A percentile compares a stretch with the other conserved stretches of the same genome.
Conservation (phyloP, 1,140 invertebrate species). For the Laodelphax striatellus region DNA sequence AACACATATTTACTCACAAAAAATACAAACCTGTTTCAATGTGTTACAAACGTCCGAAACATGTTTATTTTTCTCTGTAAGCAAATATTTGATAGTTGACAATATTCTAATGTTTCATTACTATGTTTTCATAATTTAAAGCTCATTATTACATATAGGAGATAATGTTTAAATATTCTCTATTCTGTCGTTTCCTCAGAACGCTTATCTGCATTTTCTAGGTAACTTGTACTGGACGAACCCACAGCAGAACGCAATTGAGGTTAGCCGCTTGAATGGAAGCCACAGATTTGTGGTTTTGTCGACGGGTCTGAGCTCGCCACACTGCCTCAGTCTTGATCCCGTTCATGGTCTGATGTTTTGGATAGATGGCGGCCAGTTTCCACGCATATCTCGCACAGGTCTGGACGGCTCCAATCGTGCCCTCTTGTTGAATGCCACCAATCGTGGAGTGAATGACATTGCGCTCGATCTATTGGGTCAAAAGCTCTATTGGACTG, state of each 20-base stretch:
- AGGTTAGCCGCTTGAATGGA: slow-evolving; percentile 39
- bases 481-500: slow-evolving; percentile 73
- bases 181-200: too few relatives aligned
- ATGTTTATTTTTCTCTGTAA: too few relatives aligned
- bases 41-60: too few relatives aligned
- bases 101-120: too few relatives aligned
- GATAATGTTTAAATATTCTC: too few relatives aligned
- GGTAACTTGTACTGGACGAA: slow-evolving; percentile 52
- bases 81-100: too few relatives aligned
- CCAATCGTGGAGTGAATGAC: slow-evolving; percentile 32
- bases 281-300: slow-evolving; percentile 37
- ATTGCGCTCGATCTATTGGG: slow-evolving; percentile 43
- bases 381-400: slow-evolving; percentile 39
- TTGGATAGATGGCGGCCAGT: slow-evolving; percentile 41
- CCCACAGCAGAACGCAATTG: slow-evolving; percentile 42
- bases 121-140: too few relatives aligned
- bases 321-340: slow-evolving; percentile 48
- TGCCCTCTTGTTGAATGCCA: slow-evolving; percentile 32
- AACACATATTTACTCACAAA: too few relatives aligned
- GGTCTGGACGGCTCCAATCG: slow-evolving; percentile 45
- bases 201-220: too few relatives aligned
- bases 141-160: too few relatives aligned
- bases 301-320: slow-evolving; percentile 34
- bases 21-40: too few relatives aligned
- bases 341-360: slow-evolving; percentile 48